Base-by-base conservation (phyloP, 2,113 vertebrate genomes). In the Carassius auratus region DNA sequence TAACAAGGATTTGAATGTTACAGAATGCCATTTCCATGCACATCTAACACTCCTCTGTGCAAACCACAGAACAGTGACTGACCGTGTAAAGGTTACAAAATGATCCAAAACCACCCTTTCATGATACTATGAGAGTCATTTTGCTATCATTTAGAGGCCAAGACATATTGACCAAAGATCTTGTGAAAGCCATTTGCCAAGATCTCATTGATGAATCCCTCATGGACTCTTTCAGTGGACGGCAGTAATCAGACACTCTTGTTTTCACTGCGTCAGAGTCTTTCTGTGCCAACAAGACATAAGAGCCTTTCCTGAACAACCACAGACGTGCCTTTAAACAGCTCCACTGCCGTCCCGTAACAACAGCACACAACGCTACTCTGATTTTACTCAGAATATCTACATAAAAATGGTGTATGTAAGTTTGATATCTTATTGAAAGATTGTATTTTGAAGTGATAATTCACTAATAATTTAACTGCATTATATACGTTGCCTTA, bases 281-380 rank as follows among this genome's bases (percentile, higher is more conserved):
- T 45, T 84, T 82, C 30, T 77, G 42, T 50, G 36, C 68, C 87
- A 84, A 62, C 33, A 19, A 5, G 10, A 83, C 64, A 42, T 6
- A 15, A 52, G 62, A 81, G 73, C 79, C 62, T 87, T 82, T 78
- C 57, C 59, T 73, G 55, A 83, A 78, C 87, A 82, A 84, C 57
- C 26, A 59, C 61, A 77, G 14, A 26, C 50, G 62, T 86, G 84
- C 82, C 83, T 80, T 57, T 15, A 62, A 30, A 50, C 33, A 78
- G 23, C 45, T 48, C 45, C 75, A 79, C 57, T 66, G 79, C 64
- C 74, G 64, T n/a, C 62, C 48, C 19, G 10, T 64, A 36, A 52
- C 9, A 17, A 74, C 50, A 17, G 38, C 52, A 55, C 52, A 66
- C 6, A 45, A 45, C 5, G 17, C 8, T 8, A 17, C 64, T 69